Evolutionary conservation across 2,888 invertebrate genomes (phyloP).

Genomic region (Apotomis betuletana): DNA sequence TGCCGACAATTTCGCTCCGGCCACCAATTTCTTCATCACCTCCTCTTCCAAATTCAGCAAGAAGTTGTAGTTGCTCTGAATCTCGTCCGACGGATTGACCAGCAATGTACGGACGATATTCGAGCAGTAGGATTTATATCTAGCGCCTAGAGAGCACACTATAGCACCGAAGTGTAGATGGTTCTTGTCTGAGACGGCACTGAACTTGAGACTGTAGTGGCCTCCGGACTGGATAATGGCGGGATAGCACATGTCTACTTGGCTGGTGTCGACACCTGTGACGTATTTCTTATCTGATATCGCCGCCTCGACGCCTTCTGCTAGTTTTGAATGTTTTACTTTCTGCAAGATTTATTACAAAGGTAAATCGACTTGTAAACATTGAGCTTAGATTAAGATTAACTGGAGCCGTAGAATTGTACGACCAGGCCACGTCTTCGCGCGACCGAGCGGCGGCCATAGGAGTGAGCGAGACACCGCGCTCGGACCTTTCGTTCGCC

Average conservation of each 20-base stretch:
- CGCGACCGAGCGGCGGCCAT: too few species aligned
- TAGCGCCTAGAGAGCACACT: constrained; percentile 95
- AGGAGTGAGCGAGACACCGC: too few species aligned
- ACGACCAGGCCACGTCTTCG: too few species aligned
- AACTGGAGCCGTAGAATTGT: too few species aligned
- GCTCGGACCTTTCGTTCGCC: too few species aligned
- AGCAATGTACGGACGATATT: constrained; percentile 98
- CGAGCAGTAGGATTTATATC: constrained; percentile 99
- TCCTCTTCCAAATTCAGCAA: constrained; percentile 95
- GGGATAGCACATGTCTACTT: constrained; percentile 98
- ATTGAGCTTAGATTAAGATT: too few species aligned
- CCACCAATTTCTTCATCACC: constrained; percentile 91
- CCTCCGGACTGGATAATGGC: constrained; percentile 99
- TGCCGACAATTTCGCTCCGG: constrained; percentile 91
- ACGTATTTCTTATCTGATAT: constrained; percentile 98
- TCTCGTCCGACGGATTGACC: constrained; percentile 93
- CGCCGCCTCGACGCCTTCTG: constrained; percentile 97
- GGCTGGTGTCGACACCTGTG: constrained; percentile 92
- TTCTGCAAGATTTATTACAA: constrained; percentile 84
- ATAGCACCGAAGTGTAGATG: constrained; percentile 97
- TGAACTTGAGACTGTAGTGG: constrained; percentile 98
- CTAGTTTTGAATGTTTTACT: constrained; percentile 97
- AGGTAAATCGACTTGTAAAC: too few species aligned
- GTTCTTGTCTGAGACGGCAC: constrained; percentile 96
- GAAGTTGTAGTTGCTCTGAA: constrained; percentile 96